Evolutionary conservation across 2,888 invertebrate genomes (phyloP).

Genomic region (Xestia ashworthii): DNA sequence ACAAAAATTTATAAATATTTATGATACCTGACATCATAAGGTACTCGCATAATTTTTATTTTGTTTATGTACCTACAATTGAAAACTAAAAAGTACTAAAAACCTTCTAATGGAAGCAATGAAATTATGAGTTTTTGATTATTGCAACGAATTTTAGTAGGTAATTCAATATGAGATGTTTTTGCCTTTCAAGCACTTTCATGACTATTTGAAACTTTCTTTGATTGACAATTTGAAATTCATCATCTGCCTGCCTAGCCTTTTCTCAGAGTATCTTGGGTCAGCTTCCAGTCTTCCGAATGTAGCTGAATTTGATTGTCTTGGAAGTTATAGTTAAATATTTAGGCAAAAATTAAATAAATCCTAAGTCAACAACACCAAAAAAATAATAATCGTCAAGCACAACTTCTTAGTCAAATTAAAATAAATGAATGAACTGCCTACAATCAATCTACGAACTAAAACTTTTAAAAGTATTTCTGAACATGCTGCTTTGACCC

Average conservation of each 20-base stretch:
- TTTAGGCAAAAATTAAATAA: not conserved
- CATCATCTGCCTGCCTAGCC: not conserved
- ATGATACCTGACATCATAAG: not conserved
- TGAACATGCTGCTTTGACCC: conserved; percentile 75
- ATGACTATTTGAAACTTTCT: not conserved
- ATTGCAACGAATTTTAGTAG: conserved; percentile 3
- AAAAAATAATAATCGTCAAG: conserved; percentile 62
- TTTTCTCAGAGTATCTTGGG: not conserved
- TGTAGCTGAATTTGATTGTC: not conserved
- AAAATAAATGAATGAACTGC: conserved; percentile 49
- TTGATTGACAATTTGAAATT: not conserved
- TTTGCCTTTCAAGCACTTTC: not conserved
- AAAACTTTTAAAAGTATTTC: conserved; percentile 69
- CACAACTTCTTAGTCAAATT: conserved; percentile 50
- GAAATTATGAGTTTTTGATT: conserved; percentile 14
- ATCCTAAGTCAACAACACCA: conserved; percentile 41
- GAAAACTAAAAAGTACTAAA: not conserved
- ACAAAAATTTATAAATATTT: too few relatives aligned
- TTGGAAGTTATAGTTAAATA: not conserved
- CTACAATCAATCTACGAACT: conserved; percentile 68
- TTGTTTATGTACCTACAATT: not conserved
- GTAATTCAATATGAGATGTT: too few relatives aligned
- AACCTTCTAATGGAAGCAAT: conserved; percentile 1
- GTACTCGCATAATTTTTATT: not conserved
- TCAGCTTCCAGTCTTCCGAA: not conserved